Base-by-base conservation (phyloP, 2,888 invertebrate species). In the Caenorhabditis japonica region DNA sequence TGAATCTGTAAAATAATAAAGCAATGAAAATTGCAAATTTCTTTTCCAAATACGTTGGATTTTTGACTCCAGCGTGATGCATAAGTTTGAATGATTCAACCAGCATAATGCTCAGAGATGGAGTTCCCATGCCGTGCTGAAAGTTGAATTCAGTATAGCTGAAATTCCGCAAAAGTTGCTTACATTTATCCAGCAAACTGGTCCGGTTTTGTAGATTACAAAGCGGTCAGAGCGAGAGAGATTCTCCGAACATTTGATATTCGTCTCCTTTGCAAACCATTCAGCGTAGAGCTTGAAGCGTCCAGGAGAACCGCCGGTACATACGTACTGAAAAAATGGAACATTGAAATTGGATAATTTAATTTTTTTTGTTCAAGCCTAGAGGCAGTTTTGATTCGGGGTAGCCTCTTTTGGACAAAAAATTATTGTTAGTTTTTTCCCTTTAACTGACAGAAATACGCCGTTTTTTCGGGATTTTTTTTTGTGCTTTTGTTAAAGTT, bases 111-210 rank as follows among this genome's bases (percentile, higher is more conserved):
- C 94, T 94, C 60, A 97, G 92, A 0, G 97, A 97, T 4, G 97
- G 95, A 59, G 94, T 93, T 4, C 97, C 99, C 94, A 99, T 99
- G 66, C 97, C 99, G 88, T 99, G 99, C 94, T 95, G 62, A 39
- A 79, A 68, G 17, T 21, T 2, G 0, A 7, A 12, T 19, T 13
- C 5, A 17, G 10, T 17, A 25, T 66, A 38, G 5, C 4, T 19
- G 38, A 30, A 23, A 5, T 10, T 13, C 17, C 10, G 21, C 30
- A 5, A 15, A 25, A 38, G 38, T n/a, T 8, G 71, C 87, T 85
- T 77, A 89, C 89, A 80, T 88, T 89, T 59, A 88, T 88, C 82
- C 88, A 88, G 21, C 89, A 80, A 4, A 89, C 88, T 0, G 88
- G 88, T 3, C 89, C 89, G 4, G 89, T 88, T 82, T 89, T 89